A percentile compares a stretch with the other conserved stretches of the same genome.
Evolutionary conservation across 1,140 invertebrate genomes (phyloP).

Genomic region (Nymphalis io): DNA sequence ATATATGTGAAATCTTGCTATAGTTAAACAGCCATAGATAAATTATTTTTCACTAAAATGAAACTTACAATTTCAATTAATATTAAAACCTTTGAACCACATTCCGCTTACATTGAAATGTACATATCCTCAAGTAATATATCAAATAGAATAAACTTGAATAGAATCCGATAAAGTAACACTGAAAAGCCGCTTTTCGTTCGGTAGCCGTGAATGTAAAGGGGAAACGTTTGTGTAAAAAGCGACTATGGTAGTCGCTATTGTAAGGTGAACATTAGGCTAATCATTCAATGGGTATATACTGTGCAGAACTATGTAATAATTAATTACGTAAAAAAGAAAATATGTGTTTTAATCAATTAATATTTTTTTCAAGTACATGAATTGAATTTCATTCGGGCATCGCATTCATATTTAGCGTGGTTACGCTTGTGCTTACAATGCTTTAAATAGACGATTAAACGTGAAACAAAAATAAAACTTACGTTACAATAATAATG

Average conservation of each 20-base stretch:
- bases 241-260: slow-evolving; percentile 34
- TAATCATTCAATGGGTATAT: slow-evolving; percentile 1
- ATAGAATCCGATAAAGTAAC: slow-evolving; percentile 42
- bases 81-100: not conserved
- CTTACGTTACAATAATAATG: too few relatives aligned
- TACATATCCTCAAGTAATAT: slow-evolving; percentile 26
- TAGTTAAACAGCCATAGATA: too few relatives aligned
- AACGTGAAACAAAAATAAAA: too few relatives aligned
- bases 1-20: too few relatives aligned
- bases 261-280: slow-evolving; percentile 39
- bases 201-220: slow-evolving; percentile 37
- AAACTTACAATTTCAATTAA: not conserved
- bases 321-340: not conserved
- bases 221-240: slow-evolving; percentile 44
- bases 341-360: too few relatives aligned
- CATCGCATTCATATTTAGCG: too few relatives aligned
- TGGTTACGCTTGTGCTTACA: too few relatives aligned
- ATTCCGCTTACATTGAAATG: not conserved
- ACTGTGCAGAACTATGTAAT: not conserved
- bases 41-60: not conserved
- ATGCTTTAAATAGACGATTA: too few relatives aligned
- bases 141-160: slow-evolving; percentile 40
- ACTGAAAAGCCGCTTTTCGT: slow-evolving; percentile 42
- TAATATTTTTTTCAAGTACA: too few relatives aligned
- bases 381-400: too few relatives aligned